Evolutionary conservation across 2,888 invertebrate genomes (phyloP).

Genomic region (Folsomia manolachei): DNA sequence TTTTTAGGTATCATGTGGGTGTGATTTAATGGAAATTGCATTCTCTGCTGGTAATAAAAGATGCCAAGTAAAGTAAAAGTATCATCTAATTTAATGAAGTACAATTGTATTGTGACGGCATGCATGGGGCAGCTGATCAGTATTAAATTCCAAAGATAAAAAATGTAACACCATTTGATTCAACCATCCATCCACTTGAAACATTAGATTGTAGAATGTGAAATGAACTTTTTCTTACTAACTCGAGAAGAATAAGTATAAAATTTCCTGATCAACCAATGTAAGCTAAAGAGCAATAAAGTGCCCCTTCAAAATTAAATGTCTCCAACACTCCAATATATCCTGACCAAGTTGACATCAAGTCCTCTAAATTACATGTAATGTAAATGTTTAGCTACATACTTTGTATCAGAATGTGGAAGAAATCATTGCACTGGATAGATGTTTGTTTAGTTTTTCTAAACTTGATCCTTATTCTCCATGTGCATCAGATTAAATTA

Average conservation of each 20-base stretch:
- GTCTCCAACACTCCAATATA: constrained; percentile 15
- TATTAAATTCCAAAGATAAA: background rate
- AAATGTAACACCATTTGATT: background rate
- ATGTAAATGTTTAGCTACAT: background rate
- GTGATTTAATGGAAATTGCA: background rate
- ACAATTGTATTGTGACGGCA: too few species aligned
- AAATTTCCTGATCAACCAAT: constrained; percentile 40
- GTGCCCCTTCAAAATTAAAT: constrained; percentile 33
- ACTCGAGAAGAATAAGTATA: constrained; percentile 22
- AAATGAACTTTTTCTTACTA: background rate
- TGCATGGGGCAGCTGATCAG: too few species aligned
- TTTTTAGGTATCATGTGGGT: too few species aligned
- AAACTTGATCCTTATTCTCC: background rate
- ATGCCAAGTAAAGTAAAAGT: too few species aligned
- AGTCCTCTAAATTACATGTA: background rate
- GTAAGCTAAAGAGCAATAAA: constrained; percentile 35
- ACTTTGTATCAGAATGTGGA: too few species aligned
- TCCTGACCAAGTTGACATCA: constrained; percentile 10
- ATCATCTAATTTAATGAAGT: too few species aligned
- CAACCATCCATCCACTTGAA: background rate
- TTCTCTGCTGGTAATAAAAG: background rate
- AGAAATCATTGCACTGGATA: too few species aligned
- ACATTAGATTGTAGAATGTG: background rate
- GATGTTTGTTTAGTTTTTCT: too few species aligned
- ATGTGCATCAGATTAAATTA: constrained; percentile 17